A percentile compares a stretch with the other conserved stretches of the same genome.
phyloP scores from a whole-genome alignment of 2,888 invertebrate genomes.

The Germaria angustata region DNA sequence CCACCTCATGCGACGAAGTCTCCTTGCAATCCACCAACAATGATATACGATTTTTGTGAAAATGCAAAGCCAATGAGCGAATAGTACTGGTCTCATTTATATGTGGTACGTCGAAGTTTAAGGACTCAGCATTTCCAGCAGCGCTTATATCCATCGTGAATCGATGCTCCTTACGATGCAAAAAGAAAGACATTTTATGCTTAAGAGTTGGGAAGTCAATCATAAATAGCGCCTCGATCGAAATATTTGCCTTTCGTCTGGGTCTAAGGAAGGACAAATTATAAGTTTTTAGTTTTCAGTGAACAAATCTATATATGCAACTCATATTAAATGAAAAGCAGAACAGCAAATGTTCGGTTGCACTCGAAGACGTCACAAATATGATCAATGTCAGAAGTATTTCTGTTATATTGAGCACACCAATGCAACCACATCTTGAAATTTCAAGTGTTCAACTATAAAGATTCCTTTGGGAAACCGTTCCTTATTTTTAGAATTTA shows the following conservation, averaged over 20 bases:
- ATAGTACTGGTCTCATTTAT: slow-evolving; percentile 80
- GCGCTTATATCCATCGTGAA: slow-evolving; percentile 79
- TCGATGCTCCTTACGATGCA: slow-evolving; percentile 79
- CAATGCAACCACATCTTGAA: too few relatives aligned
- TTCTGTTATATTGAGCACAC: too few relatives aligned
- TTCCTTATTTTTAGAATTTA: too few relatives aligned
- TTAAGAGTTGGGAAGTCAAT: slow-evolving; percentile 80
- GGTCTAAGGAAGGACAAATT: slow-evolving; percentile 76
- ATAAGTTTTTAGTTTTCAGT: too few relatives aligned
- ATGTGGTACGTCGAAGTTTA: slow-evolving; percentile 78
- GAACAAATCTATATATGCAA: too few relatives aligned
- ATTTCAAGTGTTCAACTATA: too few relatives aligned
- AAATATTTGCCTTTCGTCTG: slow-evolving; percentile 79
- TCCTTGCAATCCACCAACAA: slow-evolving; percentile 79
- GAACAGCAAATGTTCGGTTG: too few relatives aligned
- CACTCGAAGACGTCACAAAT: too few relatives aligned
- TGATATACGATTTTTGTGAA: slow-evolving; percentile 77
- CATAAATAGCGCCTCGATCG: slow-evolving; percentile 80
- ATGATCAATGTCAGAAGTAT: too few relatives aligned
- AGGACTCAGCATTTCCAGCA: slow-evolving; percentile 77
- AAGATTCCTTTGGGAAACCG: too few relatives aligned
- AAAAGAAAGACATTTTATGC: slow-evolving; percentile 80
- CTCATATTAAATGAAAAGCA: too few relatives aligned
- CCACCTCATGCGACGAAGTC: slow-evolving; percentile 77
- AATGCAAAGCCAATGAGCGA: slow-evolving; percentile 78